Percentiles rank a stretch among this genome's conserved stretches.
Conservation (phyloP, 64 coral and sea anemone genomes). For the Pocillopora verrucosa region DNA sequence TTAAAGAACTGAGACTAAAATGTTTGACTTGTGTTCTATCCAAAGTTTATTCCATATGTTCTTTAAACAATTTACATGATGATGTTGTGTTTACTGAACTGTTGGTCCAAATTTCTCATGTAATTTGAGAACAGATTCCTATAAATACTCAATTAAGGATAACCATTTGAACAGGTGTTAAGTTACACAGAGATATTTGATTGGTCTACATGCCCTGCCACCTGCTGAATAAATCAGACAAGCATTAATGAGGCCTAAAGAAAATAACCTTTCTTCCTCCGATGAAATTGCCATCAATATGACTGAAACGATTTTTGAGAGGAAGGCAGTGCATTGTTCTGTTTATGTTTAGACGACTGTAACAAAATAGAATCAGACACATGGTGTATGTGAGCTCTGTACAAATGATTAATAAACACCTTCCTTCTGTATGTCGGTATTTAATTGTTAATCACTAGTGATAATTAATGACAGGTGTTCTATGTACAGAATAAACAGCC, state of each 20-base stretch:
- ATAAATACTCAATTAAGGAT: background rate
- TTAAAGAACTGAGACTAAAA: no score
- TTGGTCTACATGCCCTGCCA: background rate
- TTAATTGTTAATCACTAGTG: background rate
- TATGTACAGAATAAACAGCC: background rate
- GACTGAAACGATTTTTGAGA: no score
- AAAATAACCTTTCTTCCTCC: background rate
- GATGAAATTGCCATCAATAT: no score
- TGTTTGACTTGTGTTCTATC: no score
- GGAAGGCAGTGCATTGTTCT: no score
- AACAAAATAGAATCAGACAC: no score
- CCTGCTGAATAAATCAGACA: background rate
- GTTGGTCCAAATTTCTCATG: background rate
- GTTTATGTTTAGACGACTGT: no score
- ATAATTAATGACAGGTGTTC: slow-evolving; percentile 13
- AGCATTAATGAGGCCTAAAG: background rate
- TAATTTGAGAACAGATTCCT: background rate
- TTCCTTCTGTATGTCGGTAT: no score
- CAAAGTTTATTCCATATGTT: no score
- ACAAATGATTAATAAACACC: no score
- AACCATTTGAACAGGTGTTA: slow-evolving; percentile 9
- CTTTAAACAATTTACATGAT: background rate
- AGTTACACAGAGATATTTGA: background rate
- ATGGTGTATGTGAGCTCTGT: no score
- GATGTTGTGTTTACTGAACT: background rate